Percentiles rank a stretch among this genome's conserved stretches.
Evolutionary conservation across 2,888 invertebrate genomes (phyloP).

Genomic region (Ariolimax columbianus): DNA sequence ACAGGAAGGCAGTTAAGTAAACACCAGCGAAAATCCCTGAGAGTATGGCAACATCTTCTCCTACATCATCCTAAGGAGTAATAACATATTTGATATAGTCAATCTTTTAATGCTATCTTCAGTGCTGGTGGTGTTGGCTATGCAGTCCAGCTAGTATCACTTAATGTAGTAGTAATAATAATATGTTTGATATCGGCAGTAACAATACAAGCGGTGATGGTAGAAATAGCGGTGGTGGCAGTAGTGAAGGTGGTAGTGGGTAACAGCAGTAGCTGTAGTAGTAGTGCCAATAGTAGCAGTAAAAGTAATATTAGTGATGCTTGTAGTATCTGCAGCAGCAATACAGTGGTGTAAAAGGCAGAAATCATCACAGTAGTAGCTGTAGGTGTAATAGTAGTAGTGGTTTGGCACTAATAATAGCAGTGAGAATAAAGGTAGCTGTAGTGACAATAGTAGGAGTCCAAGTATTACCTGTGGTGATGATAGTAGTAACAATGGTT

Average conservation of each 20-base stretch:
- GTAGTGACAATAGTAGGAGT: too few relatives aligned
- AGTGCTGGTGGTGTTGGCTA: not conserved
- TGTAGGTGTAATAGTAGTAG: too few relatives aligned
- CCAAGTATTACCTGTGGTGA: not conserved
- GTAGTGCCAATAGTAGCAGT: not conserved
- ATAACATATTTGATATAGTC: not conserved
- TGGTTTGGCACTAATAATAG: too few relatives aligned
- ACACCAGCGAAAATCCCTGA: constrained; percentile 86
- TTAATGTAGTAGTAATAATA: too few relatives aligned
- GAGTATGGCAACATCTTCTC: constrained; percentile 85
- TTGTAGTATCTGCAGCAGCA: not conserved
- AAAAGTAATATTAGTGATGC: not conserved
- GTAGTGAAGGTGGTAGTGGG: not conserved
- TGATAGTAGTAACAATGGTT: not conserved
- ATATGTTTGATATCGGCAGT: too few relatives aligned
- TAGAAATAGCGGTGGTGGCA: not conserved
- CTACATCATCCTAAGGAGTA: constrained; percentile 61
- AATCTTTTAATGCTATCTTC: too few relatives aligned
- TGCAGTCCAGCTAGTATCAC: too few relatives aligned
- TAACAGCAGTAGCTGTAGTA: not conserved
- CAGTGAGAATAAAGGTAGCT: too few relatives aligned
- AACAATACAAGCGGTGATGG: too few relatives aligned
- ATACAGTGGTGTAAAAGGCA: not conserved
- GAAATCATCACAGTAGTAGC: too few relatives aligned
- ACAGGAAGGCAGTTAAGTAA: constrained; percentile 87